Base-by-base conservation (phyloP, 1,140 invertebrate genomes). In the Rhyacophila brunnea region DNA sequence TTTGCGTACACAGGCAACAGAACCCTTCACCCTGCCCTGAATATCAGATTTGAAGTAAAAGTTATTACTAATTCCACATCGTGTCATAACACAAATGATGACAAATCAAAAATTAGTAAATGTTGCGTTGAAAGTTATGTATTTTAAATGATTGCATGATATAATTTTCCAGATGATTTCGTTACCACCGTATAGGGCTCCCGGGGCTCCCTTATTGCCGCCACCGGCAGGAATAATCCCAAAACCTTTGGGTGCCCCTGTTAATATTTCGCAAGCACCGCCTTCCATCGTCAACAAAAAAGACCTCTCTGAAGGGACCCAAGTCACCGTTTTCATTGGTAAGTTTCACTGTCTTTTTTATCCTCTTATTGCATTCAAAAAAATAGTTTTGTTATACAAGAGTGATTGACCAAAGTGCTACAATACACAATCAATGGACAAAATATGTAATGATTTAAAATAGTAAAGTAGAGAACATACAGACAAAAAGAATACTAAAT, bases 321-420 rank as follows among this genome's bases (percentile, higher is more conserved):
- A 94, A 0, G 95, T 98, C 11, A 98, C 96, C 13, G 96, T 99
- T 0, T 99, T 99, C 80, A 93, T 98, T 43, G 82, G 81, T 83
- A 68, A 42, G 50, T 42, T 40, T 40, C n/a, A 35, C 34, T 7
- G 6, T 35, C 34, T 7, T 35, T 35, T 35, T 35, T 35, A 35
- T 35, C 6, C n/a, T 6, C 34, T 35, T 35, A 35, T 35, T 35
- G 34, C 6, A 35, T 35, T 35, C n/a, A 6, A 35, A n/a, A n/a
- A 7, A n/a, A 35, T 7, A 7, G n/a, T 35, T 6, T n/a, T 7
- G 34, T n/a, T 35, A 6, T n/a, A 7, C 34, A 35, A 6, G n/a
- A 7, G n/a, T n/a, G 6, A 35, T n/a, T 7, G 6, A 35, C 6
- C n/a, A 7, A 7, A n/a, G n/a, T 35, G 34, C n/a, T 35, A n/a